Evolutionary conservation across 2,888 invertebrate species (phyloP), one percentile per base, ranked within the genome.

Genomic region (Loripinus fragilis): DNA sequence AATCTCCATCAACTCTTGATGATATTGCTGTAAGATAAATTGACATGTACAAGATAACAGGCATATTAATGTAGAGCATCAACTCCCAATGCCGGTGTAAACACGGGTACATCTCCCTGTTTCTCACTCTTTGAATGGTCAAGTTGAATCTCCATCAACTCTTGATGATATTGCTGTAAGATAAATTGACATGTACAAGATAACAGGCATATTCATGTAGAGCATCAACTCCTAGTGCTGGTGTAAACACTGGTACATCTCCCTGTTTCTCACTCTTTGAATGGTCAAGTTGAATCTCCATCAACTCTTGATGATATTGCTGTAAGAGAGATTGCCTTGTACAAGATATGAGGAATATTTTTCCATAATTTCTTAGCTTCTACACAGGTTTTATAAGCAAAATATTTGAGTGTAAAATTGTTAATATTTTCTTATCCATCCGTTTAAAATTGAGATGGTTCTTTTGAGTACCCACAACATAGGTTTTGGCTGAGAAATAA

Each of bases 101-200:
- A 81, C 87, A 94, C 80, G 81, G 95, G 93, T 88, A 95, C 95
- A 35, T 93, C 94, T 0, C 94, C 94, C 50, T 95, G 95, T 67
- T 94, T 92, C 2, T 94, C 92, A 67, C 94, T 92, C 0, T 93
- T 88, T 0, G 96, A 95, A 88, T 95, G 94, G 25, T 95, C 94
- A n/a, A 96, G 93, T 30, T 96, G 95, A 0, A 95, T 95, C 76
- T 95, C 94, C 78, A 97, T 92, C 83, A 96, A 96, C 0, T 95
- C 95, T 20, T 95, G 94, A 23, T 96, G 95, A 23, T 95, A 95
- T 84, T 85, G 80, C 92, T 92, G 78, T 10, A 10, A n/a, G n/a
- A n/a, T n/a, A n/a, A n/a, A n/a, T n/a, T n/a, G n/a, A n/a, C n/a
- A n/a, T n/a, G n/a, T n/a, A 41, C 50, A 28, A n/a, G n/a, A n/a